Evolutionary conservation across 2,113 vertebrate species (phyloP).

Genomic region (Oxyruncus cristatus): DNA sequence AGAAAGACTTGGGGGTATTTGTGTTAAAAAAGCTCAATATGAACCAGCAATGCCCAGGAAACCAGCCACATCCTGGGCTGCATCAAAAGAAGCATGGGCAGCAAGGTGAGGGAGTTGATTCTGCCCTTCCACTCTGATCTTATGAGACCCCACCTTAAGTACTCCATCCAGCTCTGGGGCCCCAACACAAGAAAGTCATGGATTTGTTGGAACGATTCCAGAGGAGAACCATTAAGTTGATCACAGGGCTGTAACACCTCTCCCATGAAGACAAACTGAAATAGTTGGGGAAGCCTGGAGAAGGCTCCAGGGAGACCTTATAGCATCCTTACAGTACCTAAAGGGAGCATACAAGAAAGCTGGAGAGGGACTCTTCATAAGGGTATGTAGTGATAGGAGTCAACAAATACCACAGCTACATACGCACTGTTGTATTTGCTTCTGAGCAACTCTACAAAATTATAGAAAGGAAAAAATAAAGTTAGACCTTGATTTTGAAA

Average conservation of each 20-base stretch:
- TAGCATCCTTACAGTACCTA: neutral
- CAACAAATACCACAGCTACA: neutral
- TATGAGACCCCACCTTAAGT: neutral
- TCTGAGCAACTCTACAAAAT: conserved; percentile 1
- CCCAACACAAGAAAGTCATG: neutral
- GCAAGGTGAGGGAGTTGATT: neutral
- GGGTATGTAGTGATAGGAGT: neutral
- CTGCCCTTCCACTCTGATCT: neutral
- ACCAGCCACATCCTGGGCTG: neutral
- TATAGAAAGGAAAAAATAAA: neutral
- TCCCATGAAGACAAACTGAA: neutral
- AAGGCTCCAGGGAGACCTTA: neutral
- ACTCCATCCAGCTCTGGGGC: neutral
- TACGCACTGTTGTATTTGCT: neutral
- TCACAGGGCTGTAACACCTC: neutral
- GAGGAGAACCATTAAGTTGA: no score
- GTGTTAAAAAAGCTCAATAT: neutral
- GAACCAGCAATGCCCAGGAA: neutral
- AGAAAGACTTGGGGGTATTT: neutral
- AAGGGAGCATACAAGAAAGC: neutral
- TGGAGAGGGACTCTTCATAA: neutral
- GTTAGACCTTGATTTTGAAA: neutral
- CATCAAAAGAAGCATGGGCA: neutral
- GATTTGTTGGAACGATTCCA: neutral
- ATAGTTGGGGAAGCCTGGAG: neutral